Evolutionary conservation across 2,888 invertebrate genomes (phyloP).

Genomic region (Neoascia interrupta): DNA sequence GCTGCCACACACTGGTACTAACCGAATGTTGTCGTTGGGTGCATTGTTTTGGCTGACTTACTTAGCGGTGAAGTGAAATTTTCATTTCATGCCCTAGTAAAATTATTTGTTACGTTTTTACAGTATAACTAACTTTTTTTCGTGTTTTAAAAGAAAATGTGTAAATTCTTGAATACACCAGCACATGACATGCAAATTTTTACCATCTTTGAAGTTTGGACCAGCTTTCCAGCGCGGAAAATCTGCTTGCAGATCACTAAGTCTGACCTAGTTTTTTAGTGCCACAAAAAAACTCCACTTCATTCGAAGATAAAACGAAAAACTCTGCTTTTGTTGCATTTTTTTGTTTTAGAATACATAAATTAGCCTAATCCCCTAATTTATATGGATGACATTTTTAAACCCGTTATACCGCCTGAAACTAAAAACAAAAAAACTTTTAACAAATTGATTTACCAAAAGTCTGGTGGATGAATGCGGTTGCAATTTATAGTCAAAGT

Average conservation of each 20-base stretch:
- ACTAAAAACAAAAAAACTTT: background rate
- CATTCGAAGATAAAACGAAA: no score
- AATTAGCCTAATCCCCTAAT: constrained; percentile 4
- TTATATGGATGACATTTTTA: background rate
- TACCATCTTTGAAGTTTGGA: no score
- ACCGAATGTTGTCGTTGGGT: constrained; percentile 17
- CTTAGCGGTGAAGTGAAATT: constrained; percentile 66
- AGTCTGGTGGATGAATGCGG: background rate
- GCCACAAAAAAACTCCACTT: no score
- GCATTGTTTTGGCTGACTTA: constrained; percentile 60
- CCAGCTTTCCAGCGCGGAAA: no score
- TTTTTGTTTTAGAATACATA: background rate
- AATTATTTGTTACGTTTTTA: constrained; percentile 20
- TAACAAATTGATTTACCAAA: constrained; percentile 1
- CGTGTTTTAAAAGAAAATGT: background rate
- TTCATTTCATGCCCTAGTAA: constrained; percentile 68
- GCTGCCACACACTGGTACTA: background rate
- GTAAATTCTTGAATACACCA: background rate
- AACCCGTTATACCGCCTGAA: constrained; percentile 1
- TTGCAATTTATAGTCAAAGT: constrained; percentile 6
- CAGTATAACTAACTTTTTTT: background rate
- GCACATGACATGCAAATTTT: background rate
- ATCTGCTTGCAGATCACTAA: no score
- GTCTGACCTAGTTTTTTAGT: no score
- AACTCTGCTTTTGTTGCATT: no score